Base-by-base conservation (phyloP, 2,888 invertebrate genomes). In the Yponomeuta malinellus region DNA sequence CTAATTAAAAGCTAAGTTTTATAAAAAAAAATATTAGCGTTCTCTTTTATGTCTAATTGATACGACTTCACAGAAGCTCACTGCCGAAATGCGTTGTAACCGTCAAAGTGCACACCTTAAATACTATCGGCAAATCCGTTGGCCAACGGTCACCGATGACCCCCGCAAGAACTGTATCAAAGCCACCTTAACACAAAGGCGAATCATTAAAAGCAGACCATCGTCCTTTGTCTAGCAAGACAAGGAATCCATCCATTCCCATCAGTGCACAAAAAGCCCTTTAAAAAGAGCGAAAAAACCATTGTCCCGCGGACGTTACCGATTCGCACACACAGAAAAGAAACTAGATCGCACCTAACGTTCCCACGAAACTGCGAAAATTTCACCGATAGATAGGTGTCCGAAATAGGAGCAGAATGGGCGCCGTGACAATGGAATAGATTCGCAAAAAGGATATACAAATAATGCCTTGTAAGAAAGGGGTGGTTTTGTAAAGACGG, bases 381-480 rank as follows among this genome's bases (percentile, higher is more conserved):
- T 90, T 90, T 87, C 83, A 85, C 84, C 82, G 79, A 87, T 88
- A 88, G 84, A 85, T 86, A 82, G 52, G 52, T 59, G 85, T 84
- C 84, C 86, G 79, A 85, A 77, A 78, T 80, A 78, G 79, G 78
- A 79, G 81, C 76, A 82, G 85, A 88, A 88, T 86, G 79, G 86
- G 52, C 79, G 74, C 79, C 78, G 76, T 81, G 78, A 91, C 89
- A 90, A 90, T 85, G 76, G 79, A 92, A 93, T 93, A 93, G 93
- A 92, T 93, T 93, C 93, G 93, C 93, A 85, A 89, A 90, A 92
- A 92, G 93, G 89, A 89, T 59, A 89, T 90, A 90, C 93, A 91
- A 93, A 93, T 93, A 93, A 93, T 93, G 81, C 81, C 83, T 85
- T 89, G 87, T 87, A 89, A 89, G 89, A 88, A 91, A 90, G 82